A percentile compares a stretch with the other conserved stretches of the same genome.
Evolutionary conservation across 2,797 vertebrate genomes (phyloP).

Genomic region (Arctocebus calabarensis): DNA sequence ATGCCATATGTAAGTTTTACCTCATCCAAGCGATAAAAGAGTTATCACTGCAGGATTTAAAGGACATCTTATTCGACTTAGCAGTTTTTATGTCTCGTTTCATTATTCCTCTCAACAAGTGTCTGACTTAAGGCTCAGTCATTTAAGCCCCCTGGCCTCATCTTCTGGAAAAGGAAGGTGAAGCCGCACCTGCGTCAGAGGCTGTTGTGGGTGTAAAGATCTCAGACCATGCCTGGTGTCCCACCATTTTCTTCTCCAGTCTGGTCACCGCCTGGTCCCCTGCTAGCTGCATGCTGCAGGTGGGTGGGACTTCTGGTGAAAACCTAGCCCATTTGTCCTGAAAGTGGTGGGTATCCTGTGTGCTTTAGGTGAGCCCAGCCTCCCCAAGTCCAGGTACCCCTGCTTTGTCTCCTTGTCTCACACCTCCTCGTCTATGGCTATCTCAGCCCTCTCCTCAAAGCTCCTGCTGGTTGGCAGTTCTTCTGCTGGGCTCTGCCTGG

Average conservation of each 20-base stretch:
- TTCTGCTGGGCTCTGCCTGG: not conserved
- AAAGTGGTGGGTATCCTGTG: not conserved
- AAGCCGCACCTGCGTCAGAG: not conserved
- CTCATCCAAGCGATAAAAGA: rapidly evolving
- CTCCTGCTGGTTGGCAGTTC: not conserved
- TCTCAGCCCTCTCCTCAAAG: rapidly evolving
- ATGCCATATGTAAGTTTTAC: not conserved
- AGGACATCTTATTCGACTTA: not conserved
- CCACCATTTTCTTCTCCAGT: not conserved
- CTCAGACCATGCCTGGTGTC: not conserved
- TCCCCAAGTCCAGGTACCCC: not conserved
- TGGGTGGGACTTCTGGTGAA: not conserved
- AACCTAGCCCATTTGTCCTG: not conserved
- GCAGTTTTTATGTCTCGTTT: not conserved
- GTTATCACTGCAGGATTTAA: not conserved
- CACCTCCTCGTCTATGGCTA: too few species aligned
- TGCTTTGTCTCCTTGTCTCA: not conserved
- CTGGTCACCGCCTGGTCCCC: not conserved
- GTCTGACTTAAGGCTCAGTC: not conserved
- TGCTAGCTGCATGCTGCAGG: not conserved
- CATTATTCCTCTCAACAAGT: not conserved
- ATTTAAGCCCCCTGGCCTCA: not conserved
- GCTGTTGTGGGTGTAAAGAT: not conserved
- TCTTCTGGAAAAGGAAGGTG: not conserved
- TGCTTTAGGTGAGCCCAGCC: not conserved